These are phyloP conservation scores for Panagrolaimus sp. DNA, from an alignment of 1,140 invertebrate genomes.

Conservation along the genomic window DNA sequence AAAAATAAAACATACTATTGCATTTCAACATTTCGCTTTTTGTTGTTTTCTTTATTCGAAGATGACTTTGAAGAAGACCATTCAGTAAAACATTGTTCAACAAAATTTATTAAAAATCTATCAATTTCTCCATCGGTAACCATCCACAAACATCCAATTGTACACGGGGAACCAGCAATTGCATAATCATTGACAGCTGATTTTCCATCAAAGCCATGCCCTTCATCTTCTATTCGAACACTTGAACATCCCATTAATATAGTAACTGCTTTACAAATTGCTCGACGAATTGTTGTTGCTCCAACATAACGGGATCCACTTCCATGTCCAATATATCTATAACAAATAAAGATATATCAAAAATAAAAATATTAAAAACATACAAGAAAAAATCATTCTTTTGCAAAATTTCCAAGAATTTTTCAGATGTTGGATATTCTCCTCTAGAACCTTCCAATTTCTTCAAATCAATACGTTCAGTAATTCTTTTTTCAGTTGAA, in stretches of 20 bases:
- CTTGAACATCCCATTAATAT: constrained; percentile 54
- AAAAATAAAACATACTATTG: too few species aligned
- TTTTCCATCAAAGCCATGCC: constrained; percentile 47
- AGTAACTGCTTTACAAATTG: constrained; percentile 48
- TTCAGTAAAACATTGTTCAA: too few species aligned
- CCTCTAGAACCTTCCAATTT: constrained; percentile 43
- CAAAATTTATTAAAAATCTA: not conserved
- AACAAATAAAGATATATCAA: constrained; percentile 29
- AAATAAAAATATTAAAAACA: constrained; percentile 23
- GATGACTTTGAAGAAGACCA: too few species aligned
- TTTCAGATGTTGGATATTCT: constrained; percentile 26
- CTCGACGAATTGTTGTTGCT: constrained; percentile 23
- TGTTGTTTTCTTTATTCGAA: too few species aligned
- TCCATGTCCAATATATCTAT: constrained; percentile 52
- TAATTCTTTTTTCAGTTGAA: constrained; percentile 44
- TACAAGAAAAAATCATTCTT: constrained; percentile 50
- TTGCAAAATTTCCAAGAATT: constrained; percentile 29
- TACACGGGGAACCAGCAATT: constrained; percentile 43
- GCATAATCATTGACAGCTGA: constrained; percentile 47
- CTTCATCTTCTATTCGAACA: constrained; percentile 42
- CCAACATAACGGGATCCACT: constrained; percentile 45
- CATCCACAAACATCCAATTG: constrained; percentile 56
- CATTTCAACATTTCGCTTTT: too few species aligned
- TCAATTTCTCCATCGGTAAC: constrained; percentile 53
- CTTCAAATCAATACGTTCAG: constrained; percentile 32